phyloP scores from a whole-genome alignment of 2,888 invertebrate species.

The Baccha elongata region DNA sequence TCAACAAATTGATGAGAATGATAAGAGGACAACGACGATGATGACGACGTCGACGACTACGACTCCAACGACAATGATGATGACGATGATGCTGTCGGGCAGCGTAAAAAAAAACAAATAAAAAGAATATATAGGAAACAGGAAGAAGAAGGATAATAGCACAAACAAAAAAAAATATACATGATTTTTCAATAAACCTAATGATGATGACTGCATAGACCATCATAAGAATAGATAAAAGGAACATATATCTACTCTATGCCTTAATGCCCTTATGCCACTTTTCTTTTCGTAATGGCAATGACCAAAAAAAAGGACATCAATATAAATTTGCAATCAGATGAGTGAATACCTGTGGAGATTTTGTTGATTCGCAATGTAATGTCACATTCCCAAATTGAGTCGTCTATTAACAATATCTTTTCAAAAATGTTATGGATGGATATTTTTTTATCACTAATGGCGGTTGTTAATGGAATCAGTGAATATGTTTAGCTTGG shows the following conservation, averaged over 20 bases:
- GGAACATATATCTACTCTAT: not conserved
- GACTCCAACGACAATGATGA: slow-evolving; percentile 4
- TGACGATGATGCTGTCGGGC: slow-evolving; percentile 14
- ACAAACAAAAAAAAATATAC: slow-evolving; percentile 71
- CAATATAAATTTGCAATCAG: slow-evolving; percentile 68
- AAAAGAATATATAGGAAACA: slow-evolving; percentile 42
- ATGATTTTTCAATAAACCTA: slow-evolving; percentile 74
- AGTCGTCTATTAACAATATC: slow-evolving; percentile 34
- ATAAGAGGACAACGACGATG: slow-evolving; percentile 33
- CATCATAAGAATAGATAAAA: no score
- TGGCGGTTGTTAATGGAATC: no score
- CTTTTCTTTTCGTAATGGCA: slow-evolving; percentile 11
- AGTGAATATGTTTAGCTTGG: no score
- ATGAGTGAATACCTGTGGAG: slow-evolving; percentile 69
- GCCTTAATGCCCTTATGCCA: not conserved
- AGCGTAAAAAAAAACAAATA: slow-evolving; percentile 27
- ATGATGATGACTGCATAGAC: slow-evolving; percentile 70
- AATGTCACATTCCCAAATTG: slow-evolving; percentile 31
- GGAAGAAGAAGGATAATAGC: slow-evolving; percentile 66
- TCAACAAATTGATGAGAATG: slow-evolving; percentile 68
- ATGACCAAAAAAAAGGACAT: slow-evolving; percentile 66
- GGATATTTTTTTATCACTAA: no score
- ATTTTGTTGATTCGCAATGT: not conserved
- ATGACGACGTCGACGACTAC: not conserved
- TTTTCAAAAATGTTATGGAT: not conserved